phyloP scores from a whole-genome alignment of 1,140 invertebrate genomes.

The Xylocopa sonorina region DNA sequence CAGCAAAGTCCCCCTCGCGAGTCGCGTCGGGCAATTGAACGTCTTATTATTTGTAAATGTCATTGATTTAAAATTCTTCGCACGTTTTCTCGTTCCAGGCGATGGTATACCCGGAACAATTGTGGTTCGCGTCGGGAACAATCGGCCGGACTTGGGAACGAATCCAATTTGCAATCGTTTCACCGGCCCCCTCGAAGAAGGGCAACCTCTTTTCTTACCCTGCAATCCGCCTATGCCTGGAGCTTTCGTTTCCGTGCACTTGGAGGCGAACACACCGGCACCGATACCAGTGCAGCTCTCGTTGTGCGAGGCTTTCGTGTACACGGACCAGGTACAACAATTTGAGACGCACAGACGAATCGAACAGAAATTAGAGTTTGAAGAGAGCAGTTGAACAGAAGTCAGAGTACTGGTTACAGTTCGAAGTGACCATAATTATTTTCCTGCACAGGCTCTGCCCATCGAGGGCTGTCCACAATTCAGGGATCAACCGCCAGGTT shows the following conservation, averaged over 20 bases:
- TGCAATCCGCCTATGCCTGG: slow-evolving; percentile 98
- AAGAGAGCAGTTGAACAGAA: too few relatives aligned
- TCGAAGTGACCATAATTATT: too few relatives aligned
- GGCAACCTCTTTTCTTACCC: slow-evolving; percentile 94
- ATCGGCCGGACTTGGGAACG: slow-evolving; percentile 94
- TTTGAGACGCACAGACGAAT: too few relatives aligned
- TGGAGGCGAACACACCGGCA: slow-evolving; percentile 85
- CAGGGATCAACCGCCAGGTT: slow-evolving; percentile 94
- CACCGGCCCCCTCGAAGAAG: slow-evolving; percentile 92
- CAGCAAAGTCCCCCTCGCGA: too few relatives aligned
- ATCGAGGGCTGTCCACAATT: slow-evolving; percentile 97
- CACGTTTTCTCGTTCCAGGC: slow-evolving; percentile 72
- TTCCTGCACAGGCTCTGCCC: slow-evolving; percentile 86
- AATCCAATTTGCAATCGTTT: slow-evolving; percentile 97
- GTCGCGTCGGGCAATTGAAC: too few relatives aligned
- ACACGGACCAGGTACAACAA: slow-evolving; percentile 90
- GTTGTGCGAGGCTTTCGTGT: slow-evolving; percentile 97
- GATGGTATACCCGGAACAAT: slow-evolving; percentile 91
- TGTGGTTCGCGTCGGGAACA: slow-evolving; percentile 95
- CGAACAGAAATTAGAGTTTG: too few relatives aligned
- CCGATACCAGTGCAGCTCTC: slow-evolving; percentile 88
- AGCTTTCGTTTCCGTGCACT: slow-evolving; percentile 95
- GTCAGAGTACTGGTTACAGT: too few relatives aligned
- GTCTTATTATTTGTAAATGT: too few relatives aligned
- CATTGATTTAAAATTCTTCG: not conserved